Conservation (phyloP, 2,888 invertebrate species). For the Cloeon dipterum region DNA sequence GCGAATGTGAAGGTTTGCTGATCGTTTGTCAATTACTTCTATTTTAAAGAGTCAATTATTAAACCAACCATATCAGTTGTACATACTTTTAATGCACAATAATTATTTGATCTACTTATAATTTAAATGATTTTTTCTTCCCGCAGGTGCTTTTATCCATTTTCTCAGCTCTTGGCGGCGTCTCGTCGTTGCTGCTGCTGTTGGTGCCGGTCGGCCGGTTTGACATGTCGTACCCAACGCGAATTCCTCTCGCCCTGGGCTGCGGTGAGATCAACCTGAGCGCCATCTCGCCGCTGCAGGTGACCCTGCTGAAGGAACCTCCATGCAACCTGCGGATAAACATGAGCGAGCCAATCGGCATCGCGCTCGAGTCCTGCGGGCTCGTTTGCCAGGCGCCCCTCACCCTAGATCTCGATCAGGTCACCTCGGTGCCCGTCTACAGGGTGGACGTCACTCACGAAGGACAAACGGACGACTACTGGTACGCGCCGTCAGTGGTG, state of each 20-base stretch:
- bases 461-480: neutral
- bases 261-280: slow-evolving; percentile 1
- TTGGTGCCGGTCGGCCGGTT: slow-evolving; percentile 36
- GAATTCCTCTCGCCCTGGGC: neutral
- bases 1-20: too few species aligned
- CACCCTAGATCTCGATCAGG: neutral
- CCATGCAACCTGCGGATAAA: slow-evolving; percentile 8
- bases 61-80: too few species aligned
- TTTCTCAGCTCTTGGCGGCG: slow-evolving; percentile 41
- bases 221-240: neutral
- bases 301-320: slow-evolving; percentile 8
- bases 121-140: too few species aligned
- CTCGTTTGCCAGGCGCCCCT: slow-evolving; percentile 7
- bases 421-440: neutral
- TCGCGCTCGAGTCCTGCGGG: slow-evolving; percentile 10
- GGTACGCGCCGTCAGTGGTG: neutral
- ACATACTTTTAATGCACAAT: too few species aligned
- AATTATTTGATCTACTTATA: too few species aligned
- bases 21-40: too few species aligned
- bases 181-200: slow-evolving; percentile 37
- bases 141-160: slow-evolving; percentile 38
- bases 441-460: neutral
- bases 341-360: slow-evolving; percentile 5
- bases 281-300: neutral
- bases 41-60: too few species aligned